These are phyloP conservation scores for Piaya cayana DNA, from an alignment of 2,113 vertebrate genomes.

Conservation along the genomic window DNA sequence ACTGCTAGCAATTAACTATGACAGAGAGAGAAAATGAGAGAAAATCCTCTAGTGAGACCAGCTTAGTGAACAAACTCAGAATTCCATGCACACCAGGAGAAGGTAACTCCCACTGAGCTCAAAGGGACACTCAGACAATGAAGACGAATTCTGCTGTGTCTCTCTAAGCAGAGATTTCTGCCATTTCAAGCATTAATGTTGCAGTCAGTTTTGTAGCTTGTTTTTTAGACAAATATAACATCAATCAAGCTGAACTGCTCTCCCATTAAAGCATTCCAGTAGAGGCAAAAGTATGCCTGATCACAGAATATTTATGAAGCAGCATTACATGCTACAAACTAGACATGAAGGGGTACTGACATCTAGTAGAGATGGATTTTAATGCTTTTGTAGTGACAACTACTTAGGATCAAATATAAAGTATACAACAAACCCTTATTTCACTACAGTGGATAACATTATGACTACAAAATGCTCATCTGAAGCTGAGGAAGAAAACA, in stretches of 20 bases:
- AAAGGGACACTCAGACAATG: not conserved
- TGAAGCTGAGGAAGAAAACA: not conserved
- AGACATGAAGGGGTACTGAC: not conserved
- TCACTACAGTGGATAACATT: not conserved
- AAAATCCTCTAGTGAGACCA: not conserved
- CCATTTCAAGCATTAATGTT: not conserved
- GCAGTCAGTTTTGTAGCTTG: not conserved
- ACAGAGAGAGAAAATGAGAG: not conserved
- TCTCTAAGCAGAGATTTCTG: not conserved
- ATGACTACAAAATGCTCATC: not conserved
- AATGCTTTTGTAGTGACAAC: not conserved
- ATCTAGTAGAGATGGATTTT: not conserved
- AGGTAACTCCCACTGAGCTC: not conserved
- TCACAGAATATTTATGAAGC: not conserved
- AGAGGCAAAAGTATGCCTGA: not conserved
- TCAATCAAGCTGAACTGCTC: not conserved
- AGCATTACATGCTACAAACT: not conserved
- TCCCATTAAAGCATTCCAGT: not conserved
- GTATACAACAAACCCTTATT: not conserved
- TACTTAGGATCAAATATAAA: not conserved
- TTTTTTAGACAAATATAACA: not conserved
- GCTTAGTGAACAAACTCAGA: not conserved
- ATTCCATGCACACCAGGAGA: not conserved
- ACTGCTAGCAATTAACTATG: not conserved
- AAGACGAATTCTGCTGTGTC: not conserved